Evolutionary conservation across 2,113 vertebrate genomes (phyloP).

Genomic region (Bos indicus): DNA sequence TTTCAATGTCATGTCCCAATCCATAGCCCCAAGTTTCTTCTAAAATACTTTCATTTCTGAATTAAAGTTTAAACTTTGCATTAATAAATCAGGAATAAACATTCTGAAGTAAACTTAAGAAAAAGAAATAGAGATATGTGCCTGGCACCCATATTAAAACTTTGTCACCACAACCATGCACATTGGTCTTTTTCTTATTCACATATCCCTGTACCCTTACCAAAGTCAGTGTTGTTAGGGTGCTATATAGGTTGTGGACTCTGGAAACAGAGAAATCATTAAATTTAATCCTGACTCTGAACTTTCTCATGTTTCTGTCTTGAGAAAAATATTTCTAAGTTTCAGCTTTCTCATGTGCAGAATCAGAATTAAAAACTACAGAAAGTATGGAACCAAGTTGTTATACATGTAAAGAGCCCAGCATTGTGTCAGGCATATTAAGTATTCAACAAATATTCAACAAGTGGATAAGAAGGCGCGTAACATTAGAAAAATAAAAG

Average conservation of each 20-base stretch:
- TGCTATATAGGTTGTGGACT: background rate
- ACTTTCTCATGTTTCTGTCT: background rate
- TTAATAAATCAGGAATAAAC: background rate
- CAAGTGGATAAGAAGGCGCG: background rate
- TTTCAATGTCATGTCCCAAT: background rate
- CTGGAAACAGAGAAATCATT: background rate
- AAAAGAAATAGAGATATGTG: background rate
- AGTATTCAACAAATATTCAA: background rate
- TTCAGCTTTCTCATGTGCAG: background rate
- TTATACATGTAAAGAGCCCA: background rate
- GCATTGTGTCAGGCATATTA: background rate
- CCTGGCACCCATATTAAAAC: background rate
- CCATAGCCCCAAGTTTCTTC: background rate
- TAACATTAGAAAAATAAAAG: background rate
- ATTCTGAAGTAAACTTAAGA: background rate
- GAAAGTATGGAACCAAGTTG: background rate
- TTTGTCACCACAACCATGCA: rapidly evolving
- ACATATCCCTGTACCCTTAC: background rate
- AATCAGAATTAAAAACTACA: background rate
- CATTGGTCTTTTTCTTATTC: background rate
- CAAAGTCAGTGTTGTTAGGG: background rate
- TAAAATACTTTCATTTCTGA: background rate
- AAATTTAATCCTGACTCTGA: background rate
- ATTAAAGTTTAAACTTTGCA: background rate
- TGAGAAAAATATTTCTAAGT: background rate